Conservation (phyloP, 2,888 invertebrate species). For the Pyrrhopygopsis socrates region DNA sequence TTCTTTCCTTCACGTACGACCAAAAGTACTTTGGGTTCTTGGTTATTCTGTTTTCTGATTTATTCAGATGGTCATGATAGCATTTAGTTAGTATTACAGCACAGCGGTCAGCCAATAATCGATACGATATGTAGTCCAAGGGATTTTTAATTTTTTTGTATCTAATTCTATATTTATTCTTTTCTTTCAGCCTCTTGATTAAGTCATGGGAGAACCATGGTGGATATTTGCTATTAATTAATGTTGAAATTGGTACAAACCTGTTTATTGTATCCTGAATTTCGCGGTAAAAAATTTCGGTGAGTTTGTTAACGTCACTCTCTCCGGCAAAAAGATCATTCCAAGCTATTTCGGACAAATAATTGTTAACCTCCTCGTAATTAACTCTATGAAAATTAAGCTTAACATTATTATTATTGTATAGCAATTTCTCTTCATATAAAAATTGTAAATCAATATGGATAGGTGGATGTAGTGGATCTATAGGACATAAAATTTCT, state of each 20-base stretch:
- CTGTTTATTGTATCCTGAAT: neutral
- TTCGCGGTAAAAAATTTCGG: neutral
- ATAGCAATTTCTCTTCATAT: neutral
- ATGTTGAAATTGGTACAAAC: neutral
- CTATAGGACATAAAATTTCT: neutral
- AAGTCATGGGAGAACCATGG: conserved; percentile 6
- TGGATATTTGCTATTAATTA: conserved; percentile 8
- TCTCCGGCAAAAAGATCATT: neutral
- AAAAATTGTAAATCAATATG: neutral
- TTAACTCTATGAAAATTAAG: conserved; percentile 1
- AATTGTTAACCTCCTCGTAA: neutral
- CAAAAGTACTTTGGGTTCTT: conserved; percentile 43
- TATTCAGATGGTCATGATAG: conserved; percentile 14
- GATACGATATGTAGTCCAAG: conserved; percentile 3
- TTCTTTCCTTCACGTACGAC: conserved; percentile 30
- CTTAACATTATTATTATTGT: neutral
- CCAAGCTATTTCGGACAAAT: conserved; percentile 1
- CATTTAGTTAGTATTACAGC: conserved; percentile 3
- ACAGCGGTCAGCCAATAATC: conserved; percentile 9
- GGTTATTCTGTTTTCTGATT: conserved; percentile 18
- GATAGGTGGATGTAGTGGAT: conserved; percentile 32
- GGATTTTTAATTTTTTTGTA: conserved; percentile 37
- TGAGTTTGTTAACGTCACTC: conserved; percentile 3
- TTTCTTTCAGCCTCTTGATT: conserved; percentile 31
- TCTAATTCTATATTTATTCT: conserved; percentile 26